Percentiles rank a stretch among this genome's conserved stretches.
These are phyloP conservation scores for Dione vanillae DNA, from an alignment of 2,888 invertebrate genomes.

Conservation along the genomic window DNA sequence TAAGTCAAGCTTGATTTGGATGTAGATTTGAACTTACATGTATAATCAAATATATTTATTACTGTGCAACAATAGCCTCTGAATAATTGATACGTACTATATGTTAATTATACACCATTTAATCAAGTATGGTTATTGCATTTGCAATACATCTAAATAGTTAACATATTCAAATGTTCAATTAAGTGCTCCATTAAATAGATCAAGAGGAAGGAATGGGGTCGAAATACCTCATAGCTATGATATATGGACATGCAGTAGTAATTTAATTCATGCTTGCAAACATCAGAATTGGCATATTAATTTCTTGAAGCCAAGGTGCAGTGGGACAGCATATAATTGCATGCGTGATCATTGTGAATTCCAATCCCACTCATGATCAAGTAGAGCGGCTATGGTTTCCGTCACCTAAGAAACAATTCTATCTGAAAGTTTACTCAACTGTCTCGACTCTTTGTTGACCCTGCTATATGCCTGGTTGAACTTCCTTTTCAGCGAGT, in stretches of 20 bases:
- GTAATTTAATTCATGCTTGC: neutral
- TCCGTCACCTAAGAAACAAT: too few species aligned
- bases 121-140: slow-evolving; percentile 6
- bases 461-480: too few species aligned
- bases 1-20: too few species aligned
- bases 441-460: too few species aligned
- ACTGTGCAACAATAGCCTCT: too few species aligned
- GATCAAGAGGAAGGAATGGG: slow-evolving; percentile 15
- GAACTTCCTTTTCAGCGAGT: too few species aligned
- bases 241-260: neutral
- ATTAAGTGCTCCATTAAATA: slow-evolving; percentile 17
- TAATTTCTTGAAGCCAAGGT: neutral
- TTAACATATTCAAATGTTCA: neutral
- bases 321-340: too few species aligned
- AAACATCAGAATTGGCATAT: neutral
- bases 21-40: too few species aligned
- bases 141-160: slow-evolving; percentile 5
- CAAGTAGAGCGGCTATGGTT: too few species aligned
- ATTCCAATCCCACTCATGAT: neutral
- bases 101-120: neutral
- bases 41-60: neutral
- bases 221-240: slow-evolving; percentile 13
- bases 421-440: too few species aligned
- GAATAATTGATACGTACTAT: neutral
- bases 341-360: neutral